phyloP scores from a whole-genome alignment of 2,797 vertebrate genomes.

The Pangasius mekongensis region DNA sequence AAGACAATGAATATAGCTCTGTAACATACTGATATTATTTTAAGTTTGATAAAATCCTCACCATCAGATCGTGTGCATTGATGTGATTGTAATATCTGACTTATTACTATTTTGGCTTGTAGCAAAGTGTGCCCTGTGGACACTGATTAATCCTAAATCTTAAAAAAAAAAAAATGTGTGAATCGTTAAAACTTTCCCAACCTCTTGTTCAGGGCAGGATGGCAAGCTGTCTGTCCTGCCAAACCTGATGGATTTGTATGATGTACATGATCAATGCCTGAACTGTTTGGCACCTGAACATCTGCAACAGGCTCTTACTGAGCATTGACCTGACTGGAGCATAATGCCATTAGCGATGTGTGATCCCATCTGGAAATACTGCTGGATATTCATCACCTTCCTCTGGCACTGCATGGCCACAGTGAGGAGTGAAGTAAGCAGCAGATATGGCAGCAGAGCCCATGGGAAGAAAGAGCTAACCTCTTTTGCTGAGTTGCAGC shows the following conservation, averaged over 20 bases:
- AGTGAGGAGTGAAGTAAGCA: not conserved
- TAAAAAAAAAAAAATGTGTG: not conserved
- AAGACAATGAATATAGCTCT: not conserved
- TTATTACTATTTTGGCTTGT: not conserved
- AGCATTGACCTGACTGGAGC: not conserved
- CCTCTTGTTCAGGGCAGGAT: not conserved
- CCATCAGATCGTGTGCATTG: not conserved
- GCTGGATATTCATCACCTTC: not conserved
- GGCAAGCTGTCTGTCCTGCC: not conserved
- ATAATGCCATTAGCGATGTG: conserved; percentile 11
- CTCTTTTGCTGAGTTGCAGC: not conserved
- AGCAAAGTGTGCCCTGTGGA: not conserved
- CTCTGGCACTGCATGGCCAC: not conserved
- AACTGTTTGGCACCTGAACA: conserved; percentile 9
- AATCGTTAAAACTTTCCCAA: not conserved
- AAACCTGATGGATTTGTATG: not conserved
- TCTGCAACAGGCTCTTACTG: not conserved
- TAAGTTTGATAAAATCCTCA: not conserved
- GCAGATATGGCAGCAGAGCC: not conserved
- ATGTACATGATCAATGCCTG: conserved; percentile 12
- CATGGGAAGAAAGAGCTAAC: not conserved
- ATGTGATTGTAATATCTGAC: not conserved
- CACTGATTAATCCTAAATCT: not conserved
- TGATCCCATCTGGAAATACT: conserved; percentile 13
- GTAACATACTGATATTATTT: not conserved